These are phyloP conservation scores for Drosophila cracens DNA, from an alignment of 2,888 invertebrate species.

Conservation along the genomic window DNA sequence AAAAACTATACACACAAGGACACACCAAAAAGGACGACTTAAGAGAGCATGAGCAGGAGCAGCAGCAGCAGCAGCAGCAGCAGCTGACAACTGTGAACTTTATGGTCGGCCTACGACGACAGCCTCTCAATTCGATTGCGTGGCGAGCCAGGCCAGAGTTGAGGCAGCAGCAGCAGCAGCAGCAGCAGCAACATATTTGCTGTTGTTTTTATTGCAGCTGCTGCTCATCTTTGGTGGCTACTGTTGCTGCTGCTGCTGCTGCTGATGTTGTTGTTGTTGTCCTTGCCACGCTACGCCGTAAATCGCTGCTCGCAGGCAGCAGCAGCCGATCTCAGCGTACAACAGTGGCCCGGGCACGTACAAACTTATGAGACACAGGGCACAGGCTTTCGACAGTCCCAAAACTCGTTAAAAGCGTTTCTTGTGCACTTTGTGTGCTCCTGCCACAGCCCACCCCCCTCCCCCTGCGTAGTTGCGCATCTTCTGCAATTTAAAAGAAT, in stretches of 20 bases:
- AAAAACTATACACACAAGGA: not conserved
- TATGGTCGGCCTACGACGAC: slow-evolving; percentile 52
- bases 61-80: slow-evolving; percentile 1
- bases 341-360: slow-evolving; percentile 55
- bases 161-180: not conserved
- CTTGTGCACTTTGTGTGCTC: slow-evolving; percentile 42
- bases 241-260: slow-evolving; percentile 15
- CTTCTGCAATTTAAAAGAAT: not conserved
- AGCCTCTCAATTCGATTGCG: slow-evolving; percentile 47
- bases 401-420: slow-evolving; percentile 73
- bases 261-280: not conserved
- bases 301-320: slow-evolving; percentile 40
- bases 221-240: not conserved
- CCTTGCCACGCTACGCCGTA: slow-evolving; percentile 52
- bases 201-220: slow-evolving; percentile 24
- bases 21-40: not conserved
- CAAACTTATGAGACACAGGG: slow-evolving; percentile 50
- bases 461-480: not conserved
- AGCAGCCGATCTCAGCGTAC: slow-evolving; percentile 14
- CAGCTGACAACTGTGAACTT: slow-evolving; percentile 53
- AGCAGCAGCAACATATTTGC: slow-evolving; percentile 1
- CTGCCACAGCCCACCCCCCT: not conserved
- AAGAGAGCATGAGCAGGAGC: not conserved
- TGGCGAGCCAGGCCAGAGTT: slow-evolving; percentile 27
- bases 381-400: slow-evolving; percentile 47